Evolutionary conservation across 2,888 invertebrate genomes (phyloP).

Genomic region (Eristalis pertinax): DNA sequence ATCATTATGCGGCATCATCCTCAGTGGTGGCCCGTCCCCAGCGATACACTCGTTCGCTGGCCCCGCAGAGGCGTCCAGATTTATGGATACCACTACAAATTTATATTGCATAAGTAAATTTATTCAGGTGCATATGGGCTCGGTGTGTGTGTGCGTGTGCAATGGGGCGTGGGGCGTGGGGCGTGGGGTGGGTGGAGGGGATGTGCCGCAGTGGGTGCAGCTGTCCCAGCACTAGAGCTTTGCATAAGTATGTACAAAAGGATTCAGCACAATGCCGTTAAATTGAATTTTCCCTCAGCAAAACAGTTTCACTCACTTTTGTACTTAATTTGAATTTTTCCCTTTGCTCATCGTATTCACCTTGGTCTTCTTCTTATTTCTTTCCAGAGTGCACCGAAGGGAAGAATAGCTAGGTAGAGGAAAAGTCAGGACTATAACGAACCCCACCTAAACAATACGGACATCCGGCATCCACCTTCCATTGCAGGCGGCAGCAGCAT

Average conservation of each 20-base stretch:
- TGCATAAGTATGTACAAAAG: conserved; percentile 29
- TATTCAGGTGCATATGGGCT: conserved; percentile 58
- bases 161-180: background rate
- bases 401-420: background rate
- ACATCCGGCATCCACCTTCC: conserved; percentile 68
- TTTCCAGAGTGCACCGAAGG: conserved; percentile 55
- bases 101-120: conserved; percentile 60
- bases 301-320: conserved; percentile 67
- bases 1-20: conserved; percentile 22
- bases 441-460: conserved; percentile 68
- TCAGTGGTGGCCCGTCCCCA: background rate
- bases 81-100: conserved; percentile 61
- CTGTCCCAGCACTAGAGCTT: background rate
- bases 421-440: conserved; percentile 54
- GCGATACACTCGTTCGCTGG: background rate
- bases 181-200: too few species aligned
- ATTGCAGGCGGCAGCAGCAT: conserved; percentile 9
- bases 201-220: background rate
- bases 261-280: conserved; percentile 61
- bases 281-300: conserved; percentile 65
- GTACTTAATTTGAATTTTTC: conserved; percentile 66
- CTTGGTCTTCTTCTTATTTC: conserved; percentile 10
- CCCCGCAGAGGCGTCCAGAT: conserved; percentile 39
- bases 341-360: conserved; percentile 11
- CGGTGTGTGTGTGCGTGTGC: conserved; percentile 4